phyloP scores from a whole-genome alignment of 2,888 invertebrate genomes.

The Leptopilina drosophilae region DNA sequence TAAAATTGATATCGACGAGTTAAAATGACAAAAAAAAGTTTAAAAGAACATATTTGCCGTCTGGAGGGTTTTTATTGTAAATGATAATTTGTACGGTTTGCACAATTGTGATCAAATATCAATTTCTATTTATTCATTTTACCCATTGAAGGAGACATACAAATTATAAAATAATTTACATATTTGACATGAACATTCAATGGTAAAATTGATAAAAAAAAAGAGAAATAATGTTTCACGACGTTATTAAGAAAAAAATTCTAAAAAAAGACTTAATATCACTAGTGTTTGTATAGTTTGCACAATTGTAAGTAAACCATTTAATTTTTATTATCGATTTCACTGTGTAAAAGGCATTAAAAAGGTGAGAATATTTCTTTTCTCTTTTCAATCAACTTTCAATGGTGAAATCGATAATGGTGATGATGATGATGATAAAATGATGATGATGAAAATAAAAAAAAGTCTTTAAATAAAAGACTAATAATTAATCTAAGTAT shows the following conservation, averaged over 20 bases:
- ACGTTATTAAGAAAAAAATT: too few species aligned
- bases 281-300: background rate
- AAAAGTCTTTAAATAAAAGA: too few species aligned
- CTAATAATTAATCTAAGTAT: too few species aligned
- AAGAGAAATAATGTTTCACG: too few species aligned
- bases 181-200: too few species aligned
- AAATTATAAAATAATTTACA: too few species aligned
- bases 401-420: slow-evolving; percentile 6
- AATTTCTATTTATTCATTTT: too few species aligned
- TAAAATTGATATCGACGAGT: background rate
- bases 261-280: background rate
- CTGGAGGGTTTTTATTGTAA: background rate
- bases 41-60: background rate
- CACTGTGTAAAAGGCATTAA: background rate
- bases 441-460: too few species aligned
- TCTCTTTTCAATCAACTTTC: background rate
- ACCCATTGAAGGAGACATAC: too few species aligned
- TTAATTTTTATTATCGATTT: slow-evolving; percentile 2
- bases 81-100: background rate
- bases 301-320: background rate
- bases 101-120: background rate
- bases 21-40: background rate
- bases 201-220: too few species aligned
- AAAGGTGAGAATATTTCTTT: background rate
- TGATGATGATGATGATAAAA: slow-evolving; percentile 15